These are phyloP conservation scores for Hippasteria phrygiana DNA, from an alignment of 53 echinoderm and acorn worm species.

Conservation along the genomic window DNA sequence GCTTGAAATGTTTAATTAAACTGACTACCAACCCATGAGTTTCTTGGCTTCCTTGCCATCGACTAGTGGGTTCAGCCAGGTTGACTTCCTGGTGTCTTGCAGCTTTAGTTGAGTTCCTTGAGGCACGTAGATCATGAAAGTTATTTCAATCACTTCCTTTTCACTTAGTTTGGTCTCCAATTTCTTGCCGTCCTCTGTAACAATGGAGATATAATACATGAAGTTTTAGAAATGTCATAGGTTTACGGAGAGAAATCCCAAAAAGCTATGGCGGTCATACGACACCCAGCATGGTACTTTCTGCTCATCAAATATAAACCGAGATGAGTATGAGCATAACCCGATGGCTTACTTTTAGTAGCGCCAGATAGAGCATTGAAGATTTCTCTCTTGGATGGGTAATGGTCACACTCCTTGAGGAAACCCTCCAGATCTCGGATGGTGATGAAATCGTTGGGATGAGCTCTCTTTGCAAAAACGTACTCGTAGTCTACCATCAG, in stretches of 20 bases:
- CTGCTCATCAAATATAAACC: too few relatives aligned
- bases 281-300: too few relatives aligned
- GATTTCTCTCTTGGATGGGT: constrained; percentile 88
- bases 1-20: too few relatives aligned
- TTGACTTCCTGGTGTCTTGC: constrained; percentile 84
- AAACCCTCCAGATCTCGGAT: constrained; percentile 75
- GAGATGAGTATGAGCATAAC: neutral
- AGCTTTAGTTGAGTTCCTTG: constrained; percentile 75
- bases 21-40: constrained; percentile 89
- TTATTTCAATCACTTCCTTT: constrained; percentile 81
- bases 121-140: constrained; percentile 98
- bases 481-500: constrained; percentile 84
- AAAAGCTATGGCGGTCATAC: too few relatives aligned
- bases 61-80: constrained; percentile 96
- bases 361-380: constrained; percentile 85
- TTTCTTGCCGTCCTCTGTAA: constrained; percentile 80
- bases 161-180: constrained; percentile 80
- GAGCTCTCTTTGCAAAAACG: constrained; percentile 88
- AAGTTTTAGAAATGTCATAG: neutral
- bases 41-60: constrained; percentile 92
- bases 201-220: neutral
- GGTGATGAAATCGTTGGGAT: constrained; percentile 76
- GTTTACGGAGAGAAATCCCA: too few relatives aligned
- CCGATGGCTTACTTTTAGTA: constrained; percentile 84
- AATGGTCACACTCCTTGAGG: constrained; percentile 94